Conservation (phyloP, 1,140 invertebrate species). For the Anastatus disparis region DNA sequence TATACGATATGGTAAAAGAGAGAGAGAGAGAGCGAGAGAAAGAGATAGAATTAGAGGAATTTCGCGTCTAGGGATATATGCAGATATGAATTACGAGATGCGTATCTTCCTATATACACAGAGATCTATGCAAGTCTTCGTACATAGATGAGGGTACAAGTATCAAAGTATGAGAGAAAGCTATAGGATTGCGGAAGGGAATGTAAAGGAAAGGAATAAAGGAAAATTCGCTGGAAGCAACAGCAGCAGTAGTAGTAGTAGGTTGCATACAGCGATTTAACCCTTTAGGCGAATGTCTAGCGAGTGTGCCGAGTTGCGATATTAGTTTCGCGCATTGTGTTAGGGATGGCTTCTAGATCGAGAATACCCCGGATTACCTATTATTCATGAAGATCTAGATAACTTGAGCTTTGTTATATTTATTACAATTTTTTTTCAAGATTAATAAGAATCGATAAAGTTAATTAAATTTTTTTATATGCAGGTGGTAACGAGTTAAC, state of each 20-base stretch:
- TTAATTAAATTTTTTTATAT: no score
- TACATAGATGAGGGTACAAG: neutral
- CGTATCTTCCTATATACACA: no score
- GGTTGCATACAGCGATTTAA: constrained; percentile 46
- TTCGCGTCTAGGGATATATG: constrained; percentile 33
- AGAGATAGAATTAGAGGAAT: constrained; percentile 20
- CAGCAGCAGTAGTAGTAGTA: constrained; percentile 45
- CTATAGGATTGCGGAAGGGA: neutral
- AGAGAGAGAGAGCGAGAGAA: constrained; percentile 25
- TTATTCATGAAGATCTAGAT: constrained; percentile 31
- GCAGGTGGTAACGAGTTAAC: no score
- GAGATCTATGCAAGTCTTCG: constrained; percentile 7
- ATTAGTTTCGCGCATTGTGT: constrained; percentile 44
- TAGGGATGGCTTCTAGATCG: no score
- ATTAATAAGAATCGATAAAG: no score
- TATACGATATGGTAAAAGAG: neutral
- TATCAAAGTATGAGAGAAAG: constrained; percentile 5
- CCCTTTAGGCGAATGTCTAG: constrained; percentile 46
- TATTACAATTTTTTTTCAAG: no score
- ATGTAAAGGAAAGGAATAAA: neutral
- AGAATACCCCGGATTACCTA: constrained; percentile 28
- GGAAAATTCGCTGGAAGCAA: constrained; percentile 40
- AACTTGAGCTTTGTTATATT: neutral
- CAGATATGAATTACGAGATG: constrained; percentile 40
- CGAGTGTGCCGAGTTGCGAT: constrained; percentile 45